Evolutionary conservation across 2,113 vertebrate genomes (phyloP), one percentile per base, ranked within the genome.

Genomic region (Strix aluco): DNA sequence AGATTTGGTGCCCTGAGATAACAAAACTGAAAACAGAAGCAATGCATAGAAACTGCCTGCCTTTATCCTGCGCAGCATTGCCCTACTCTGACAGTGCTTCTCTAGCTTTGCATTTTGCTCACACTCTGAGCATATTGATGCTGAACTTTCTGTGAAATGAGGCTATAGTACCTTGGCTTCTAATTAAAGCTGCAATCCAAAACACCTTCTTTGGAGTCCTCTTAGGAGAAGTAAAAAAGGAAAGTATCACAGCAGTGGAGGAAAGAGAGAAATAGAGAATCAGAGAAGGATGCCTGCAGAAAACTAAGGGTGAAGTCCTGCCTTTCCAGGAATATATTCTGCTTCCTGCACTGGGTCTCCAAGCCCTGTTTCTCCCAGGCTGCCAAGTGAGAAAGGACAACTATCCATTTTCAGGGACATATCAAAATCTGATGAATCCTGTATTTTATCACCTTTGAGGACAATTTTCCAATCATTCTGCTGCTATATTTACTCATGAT

Each of bases 401-500:
- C 63, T 72, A 34, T 92, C 57, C 9, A 6, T 94, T 91, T 97
- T 89, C 61, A 96, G 47, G 65, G 58, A 29, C 34, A 30, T 21
- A 69, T 23, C 27, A 81, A 86, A 92, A 88, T 40, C 47, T 73
- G 86, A 90, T 79, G 65, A 93, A 91, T 84, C 47, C 52, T 44
- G 11, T 66, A 44, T 81, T 94, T 94, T 91, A 81, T 88, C 67
- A 92, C 80, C 58, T 69, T 86, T 86, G 69, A 92, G 86, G 84
- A 29, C 73, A 93, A 79, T 86, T 90, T 90, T 92, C 69, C 80
- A 86, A 25, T 79, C 77, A 62, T 42, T 30, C 70, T 81, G 38
- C 70, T 92, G 71, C 74, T 90, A 32, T 90, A 87, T 96, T 92
- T 96, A 89, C 94, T 95, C 19, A 40, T 7, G 19, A 61, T 27